These are phyloP conservation scores for Buceros bicornis DNA, from an alignment of 2,797 vertebrate species.

Conservation along the genomic window DNA sequence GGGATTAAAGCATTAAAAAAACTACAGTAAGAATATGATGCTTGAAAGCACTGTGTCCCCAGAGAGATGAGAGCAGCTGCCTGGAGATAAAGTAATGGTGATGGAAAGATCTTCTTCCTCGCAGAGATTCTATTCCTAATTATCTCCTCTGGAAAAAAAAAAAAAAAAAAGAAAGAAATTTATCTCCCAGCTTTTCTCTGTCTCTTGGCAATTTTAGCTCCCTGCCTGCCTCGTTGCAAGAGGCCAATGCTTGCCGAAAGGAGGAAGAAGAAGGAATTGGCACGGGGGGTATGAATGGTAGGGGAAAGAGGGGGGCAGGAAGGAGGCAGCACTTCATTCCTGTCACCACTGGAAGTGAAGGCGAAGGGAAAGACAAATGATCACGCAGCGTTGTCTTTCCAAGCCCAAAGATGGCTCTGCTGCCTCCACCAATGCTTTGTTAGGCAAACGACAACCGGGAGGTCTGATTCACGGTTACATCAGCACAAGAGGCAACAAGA, in stretches of 20 bases:
- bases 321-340: background rate
- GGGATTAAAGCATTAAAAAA: slow-evolving; percentile 63
- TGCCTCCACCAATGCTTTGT: background rate
- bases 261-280: background rate
- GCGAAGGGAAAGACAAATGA: background rate
- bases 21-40: background rate
- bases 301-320: background rate
- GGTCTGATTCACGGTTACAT: background rate
- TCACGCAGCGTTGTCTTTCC: background rate
- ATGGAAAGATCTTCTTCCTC: slow-evolving; percentile 53
- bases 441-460: background rate
- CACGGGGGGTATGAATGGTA: background rate
- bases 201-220: slow-evolving; percentile 23
- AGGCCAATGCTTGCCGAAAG: background rate
- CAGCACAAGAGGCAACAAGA: background rate
- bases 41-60: slow-evolving; percentile 8
- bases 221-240: background rate
- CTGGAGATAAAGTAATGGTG: slow-evolving; percentile 59
- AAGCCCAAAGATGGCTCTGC: background rate
- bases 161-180: background rate
- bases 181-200: slow-evolving; percentile 39
- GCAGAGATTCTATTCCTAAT: slow-evolving; percentile 51
- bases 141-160: background rate
- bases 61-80: slow-evolving; percentile 61
- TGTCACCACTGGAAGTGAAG: background rate